Conservation (phyloP, 2,888 invertebrate species). For the Lordiphosa andalusiaca region DNA sequence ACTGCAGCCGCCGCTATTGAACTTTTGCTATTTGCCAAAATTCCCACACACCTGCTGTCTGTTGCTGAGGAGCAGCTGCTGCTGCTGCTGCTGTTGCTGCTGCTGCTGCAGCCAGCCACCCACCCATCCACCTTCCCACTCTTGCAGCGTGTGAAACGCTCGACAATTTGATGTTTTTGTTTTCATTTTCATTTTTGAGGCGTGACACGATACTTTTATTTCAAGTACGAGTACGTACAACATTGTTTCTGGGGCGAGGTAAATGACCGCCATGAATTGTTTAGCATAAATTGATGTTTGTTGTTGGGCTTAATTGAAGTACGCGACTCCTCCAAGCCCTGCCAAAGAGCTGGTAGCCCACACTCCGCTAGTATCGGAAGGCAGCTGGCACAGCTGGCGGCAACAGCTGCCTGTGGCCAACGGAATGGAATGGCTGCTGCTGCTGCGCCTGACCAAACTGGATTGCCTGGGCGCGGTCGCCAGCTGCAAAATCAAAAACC, state of each 20-base stretch:
- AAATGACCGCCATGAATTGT: conserved; percentile 74
- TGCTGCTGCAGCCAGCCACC: conserved; percentile 7
- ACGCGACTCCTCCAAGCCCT: conserved; percentile 9
- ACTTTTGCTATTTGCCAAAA: conserved; percentile 73
- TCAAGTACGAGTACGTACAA: conserved; percentile 56
- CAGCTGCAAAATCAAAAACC: conserved; percentile 15
- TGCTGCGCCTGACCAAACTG: conserved; percentile 18
- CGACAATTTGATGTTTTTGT: conserved; percentile 7
- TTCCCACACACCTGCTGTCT: conserved; percentile 69
- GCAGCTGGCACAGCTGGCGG: conserved; percentile 48
- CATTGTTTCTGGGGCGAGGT: conserved; percentile 47
- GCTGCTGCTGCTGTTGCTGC: conserved; percentile 13
- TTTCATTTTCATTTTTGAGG: conserved; percentile 46
- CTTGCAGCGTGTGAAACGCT: conserved; percentile 67
- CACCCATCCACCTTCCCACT: conserved; percentile 36
- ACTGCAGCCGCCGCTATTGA: conserved; percentile 58
- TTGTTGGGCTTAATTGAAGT: conserved; percentile 21
- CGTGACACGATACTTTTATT: conserved; percentile 66
- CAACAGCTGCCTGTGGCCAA: conserved; percentile 47
- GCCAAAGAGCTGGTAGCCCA: conserved; percentile 35
- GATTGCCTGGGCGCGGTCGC: conserved; percentile 14
- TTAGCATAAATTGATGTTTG: conserved; percentile 68
- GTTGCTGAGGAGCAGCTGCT: not conserved
- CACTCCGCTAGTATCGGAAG: conserved; percentile 31
- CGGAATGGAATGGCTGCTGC: conserved; percentile 6